Evolutionary conservation across 2,113 vertebrate species (phyloP).

Genomic region (Spizaetus ornatus): DNA sequence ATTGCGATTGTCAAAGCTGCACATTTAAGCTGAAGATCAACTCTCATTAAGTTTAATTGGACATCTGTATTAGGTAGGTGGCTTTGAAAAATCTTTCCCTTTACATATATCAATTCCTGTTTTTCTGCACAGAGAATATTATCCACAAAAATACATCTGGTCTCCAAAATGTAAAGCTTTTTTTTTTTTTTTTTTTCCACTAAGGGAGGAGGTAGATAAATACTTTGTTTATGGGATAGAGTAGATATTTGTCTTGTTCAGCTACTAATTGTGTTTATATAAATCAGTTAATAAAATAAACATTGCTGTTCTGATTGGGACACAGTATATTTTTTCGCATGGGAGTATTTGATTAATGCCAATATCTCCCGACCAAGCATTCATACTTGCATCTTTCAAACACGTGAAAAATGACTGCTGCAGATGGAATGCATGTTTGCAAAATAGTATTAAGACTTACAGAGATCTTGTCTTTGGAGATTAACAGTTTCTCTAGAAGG

Average conservation of each 20-base stretch:
- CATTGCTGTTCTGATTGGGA: not conserved
- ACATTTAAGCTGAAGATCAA: not conserved
- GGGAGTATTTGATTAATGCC: not conserved
- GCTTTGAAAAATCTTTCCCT: conserved; percentile 8
- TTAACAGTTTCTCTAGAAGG: not conserved
- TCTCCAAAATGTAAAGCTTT: not conserved
- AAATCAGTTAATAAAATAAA: not conserved
- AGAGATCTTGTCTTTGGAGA: not conserved
- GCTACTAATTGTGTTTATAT: not conserved
- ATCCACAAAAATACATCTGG: not conserved
- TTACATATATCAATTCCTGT: not conserved
- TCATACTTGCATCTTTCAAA: not conserved
- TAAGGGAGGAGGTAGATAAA: not conserved
- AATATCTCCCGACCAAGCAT: not conserved
- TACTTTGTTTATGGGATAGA: not conserved
- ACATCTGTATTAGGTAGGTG: not conserved
- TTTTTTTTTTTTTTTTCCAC: not conserved
- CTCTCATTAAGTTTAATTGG: not conserved
- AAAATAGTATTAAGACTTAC: not conserved
- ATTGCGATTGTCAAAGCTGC: not conserved
- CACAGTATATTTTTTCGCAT: not conserved
- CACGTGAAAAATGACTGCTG: not conserved
- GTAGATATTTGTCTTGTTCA: not conserved
- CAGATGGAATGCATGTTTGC: not conserved
- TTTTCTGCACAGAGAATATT: not conserved